Conservation (phyloP, 2,113 vertebrate species). For the Echinops telfairi region DNA sequence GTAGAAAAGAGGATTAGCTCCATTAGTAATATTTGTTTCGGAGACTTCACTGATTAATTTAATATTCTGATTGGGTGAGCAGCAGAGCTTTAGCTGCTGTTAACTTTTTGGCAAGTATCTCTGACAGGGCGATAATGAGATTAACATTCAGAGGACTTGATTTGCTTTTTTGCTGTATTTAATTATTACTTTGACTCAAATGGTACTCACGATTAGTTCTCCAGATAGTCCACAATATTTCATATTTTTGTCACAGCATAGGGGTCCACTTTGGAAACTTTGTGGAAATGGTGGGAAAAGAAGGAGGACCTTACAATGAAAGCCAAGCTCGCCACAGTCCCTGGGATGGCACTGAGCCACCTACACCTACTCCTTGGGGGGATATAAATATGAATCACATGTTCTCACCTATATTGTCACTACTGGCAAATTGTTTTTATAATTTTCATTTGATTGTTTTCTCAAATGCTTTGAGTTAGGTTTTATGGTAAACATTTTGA, state of each 20-base stretch:
- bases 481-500: neutral
- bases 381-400: accelerated
- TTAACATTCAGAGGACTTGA: constrained; percentile 88
- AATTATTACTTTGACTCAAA: constrained; percentile 89
- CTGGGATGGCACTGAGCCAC: neutral
- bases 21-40: constrained; percentile 82
- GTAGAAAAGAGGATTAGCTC: constrained; percentile 84
- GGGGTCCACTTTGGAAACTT: neutral
- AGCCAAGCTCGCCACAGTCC: too few species aligned
- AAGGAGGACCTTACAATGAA: accelerated
- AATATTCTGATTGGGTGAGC: constrained; percentile 89
- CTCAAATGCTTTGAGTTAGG: neutral
- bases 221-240: constrained; percentile 71
- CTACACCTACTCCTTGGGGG: neutral
- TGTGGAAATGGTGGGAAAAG: neutral
- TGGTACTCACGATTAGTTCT: constrained; percentile 21
- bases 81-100: constrained; percentile 87
- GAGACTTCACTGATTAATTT: constrained; percentile 86
- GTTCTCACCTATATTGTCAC: neutral
- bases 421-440: neutral
- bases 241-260: constrained; percentile 5
- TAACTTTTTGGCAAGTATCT: constrained; percentile 88
- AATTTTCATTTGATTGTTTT: neutral
- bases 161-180: constrained; percentile 87
- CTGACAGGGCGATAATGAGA: constrained; percentile 89